A percentile compares a stretch with the other conserved stretches of the same genome.
Conservation (phyloP, 2,113 vertebrate genomes). For the Nicator chloris region DNA sequence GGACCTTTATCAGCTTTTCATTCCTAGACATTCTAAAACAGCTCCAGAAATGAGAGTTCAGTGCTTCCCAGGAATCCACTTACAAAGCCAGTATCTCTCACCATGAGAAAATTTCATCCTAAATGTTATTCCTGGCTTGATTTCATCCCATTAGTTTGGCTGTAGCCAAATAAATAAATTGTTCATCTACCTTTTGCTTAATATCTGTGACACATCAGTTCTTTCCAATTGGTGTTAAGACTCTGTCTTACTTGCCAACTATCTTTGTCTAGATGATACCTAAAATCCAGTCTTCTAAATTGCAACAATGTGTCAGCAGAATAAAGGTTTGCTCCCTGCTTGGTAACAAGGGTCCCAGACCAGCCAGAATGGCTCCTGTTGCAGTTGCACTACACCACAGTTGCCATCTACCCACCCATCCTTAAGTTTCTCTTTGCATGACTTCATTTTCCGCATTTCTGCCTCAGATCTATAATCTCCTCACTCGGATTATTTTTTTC, state of each 20-base stretch:
- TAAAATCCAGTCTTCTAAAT: neutral
- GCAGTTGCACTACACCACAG: fast-evolving
- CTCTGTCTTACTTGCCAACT: neutral
- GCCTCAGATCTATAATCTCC: neutral
- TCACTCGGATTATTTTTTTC: neutral
- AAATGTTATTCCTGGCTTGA: neutral
- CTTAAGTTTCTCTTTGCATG: neutral
- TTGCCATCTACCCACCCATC: neutral
- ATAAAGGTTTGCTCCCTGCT: neutral
- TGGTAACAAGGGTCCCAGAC: neutral
- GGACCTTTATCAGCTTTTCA: neutral
- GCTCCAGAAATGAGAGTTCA: neutral
- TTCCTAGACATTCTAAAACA: neutral
- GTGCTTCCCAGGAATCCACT: neutral
- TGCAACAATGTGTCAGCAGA: neutral
- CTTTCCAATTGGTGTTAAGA: neutral
- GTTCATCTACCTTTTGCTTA: neutral
- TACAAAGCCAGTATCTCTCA: neutral
- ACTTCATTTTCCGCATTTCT: neutral
- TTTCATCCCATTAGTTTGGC: neutral
- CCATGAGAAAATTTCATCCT: neutral
- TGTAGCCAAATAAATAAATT: neutral
- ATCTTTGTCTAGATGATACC: neutral
- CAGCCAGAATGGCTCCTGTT: neutral
- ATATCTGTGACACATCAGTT: neutral